Base-by-base conservation (phyloP, 2,797 vertebrate genomes). In the Mallotus villosus region DNA sequence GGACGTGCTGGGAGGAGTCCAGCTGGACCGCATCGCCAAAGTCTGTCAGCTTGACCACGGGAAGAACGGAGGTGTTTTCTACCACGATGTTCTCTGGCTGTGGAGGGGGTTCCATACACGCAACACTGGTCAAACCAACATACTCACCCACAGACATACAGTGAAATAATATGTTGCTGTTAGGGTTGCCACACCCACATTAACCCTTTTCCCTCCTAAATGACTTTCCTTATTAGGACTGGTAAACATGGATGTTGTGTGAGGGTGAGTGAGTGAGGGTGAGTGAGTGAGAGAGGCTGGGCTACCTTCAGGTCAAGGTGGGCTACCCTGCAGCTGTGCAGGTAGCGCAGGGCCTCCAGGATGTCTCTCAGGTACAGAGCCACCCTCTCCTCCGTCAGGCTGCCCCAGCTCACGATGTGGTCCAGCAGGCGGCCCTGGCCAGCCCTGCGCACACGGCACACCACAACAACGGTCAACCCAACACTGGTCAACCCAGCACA, bases 61-160 rank as follows among this genome's bases (percentile, higher is more conserved):
- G 95, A 91, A 95, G 95, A 60, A 84, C 77, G 71, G 92, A 82
- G 82, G 90, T 93, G 89, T 98, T 96, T 84, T 94, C 91, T 89
- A 99, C 95, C 90, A 99, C 90, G 79, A 99, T 93, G 89, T 98
- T 99, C 91, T 99, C 97, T 87, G 97, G 97, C 97, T 99, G 85
- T 61, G 86, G 89, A 59, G 4, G 63, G 66, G 14, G 72, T 46
- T 46, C 41, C 41, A 46, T 12, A 46, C 11, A 46, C 9, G 12
- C 41, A 46, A 46, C 41, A 46, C 11, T 2, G 41, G 41, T 46
- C 41, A 46, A 46, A 41, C 37, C 5, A 41, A 41, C 12, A 46
- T 8, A 46, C 41, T 46, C 9, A 46, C 41, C 41, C 41, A 14
- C 41, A 46, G 11, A 12, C 41, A 12, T 2, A 46, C 41, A 12